Percentiles rank a stretch among this genome's conserved stretches.
These are phyloP conservation scores for Achatina immaculata DNA, from an alignment of 1,140 invertebrate species.

Conservation along the genomic window DNA sequence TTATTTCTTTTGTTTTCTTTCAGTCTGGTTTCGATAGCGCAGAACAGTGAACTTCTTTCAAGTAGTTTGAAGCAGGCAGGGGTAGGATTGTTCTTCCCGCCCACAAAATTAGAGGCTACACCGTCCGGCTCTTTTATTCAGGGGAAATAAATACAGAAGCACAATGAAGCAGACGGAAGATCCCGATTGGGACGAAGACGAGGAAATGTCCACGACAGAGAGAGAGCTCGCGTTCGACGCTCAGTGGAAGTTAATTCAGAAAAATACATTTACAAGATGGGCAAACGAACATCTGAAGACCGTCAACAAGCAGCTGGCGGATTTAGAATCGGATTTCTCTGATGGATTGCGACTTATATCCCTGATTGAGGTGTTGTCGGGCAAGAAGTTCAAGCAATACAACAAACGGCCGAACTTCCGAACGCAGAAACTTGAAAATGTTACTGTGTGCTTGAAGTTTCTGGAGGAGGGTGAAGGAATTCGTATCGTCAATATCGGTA, in stretches of 20 bases:
- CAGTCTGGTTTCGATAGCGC: neutral
- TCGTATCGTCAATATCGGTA: slow-evolving; percentile 94
- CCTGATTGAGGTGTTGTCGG: slow-evolving; percentile 88
- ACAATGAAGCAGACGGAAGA: slow-evolving; percentile 50
- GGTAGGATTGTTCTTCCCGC: slow-evolving; percentile 28
- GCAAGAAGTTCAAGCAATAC: slow-evolving; percentile 85
- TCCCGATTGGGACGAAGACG: slow-evolving; percentile 63
- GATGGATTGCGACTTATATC: slow-evolving; percentile 88
- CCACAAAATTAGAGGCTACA: slow-evolving; percentile 9
- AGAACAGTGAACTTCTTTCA: neutral
- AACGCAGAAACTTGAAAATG: slow-evolving; percentile 84
- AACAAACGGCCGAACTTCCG: slow-evolving; percentile 90
- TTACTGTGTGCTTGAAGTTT: slow-evolving; percentile 90
- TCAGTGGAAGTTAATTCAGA: slow-evolving; percentile 93
- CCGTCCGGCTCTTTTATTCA: slow-evolving; percentile 22
- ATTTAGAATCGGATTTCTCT: slow-evolving; percentile 87
- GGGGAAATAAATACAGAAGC: slow-evolving; percentile 40
- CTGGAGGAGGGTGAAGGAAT: slow-evolving; percentile 89
- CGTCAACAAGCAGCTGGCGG: slow-evolving; percentile 82
- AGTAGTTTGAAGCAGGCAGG: too few relatives aligned
- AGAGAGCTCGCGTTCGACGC: slow-evolving; percentile 91
- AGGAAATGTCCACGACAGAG: slow-evolving; percentile 67
- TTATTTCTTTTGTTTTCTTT: neutral
- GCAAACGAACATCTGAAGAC: slow-evolving; percentile 92
- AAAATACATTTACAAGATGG: slow-evolving; percentile 96